Evolutionary conservation across 2,113 vertebrate species (phyloP), one percentile per base, ranked within the genome.

Genomic region (Cyphomyrus discorhynchus): DNA sequence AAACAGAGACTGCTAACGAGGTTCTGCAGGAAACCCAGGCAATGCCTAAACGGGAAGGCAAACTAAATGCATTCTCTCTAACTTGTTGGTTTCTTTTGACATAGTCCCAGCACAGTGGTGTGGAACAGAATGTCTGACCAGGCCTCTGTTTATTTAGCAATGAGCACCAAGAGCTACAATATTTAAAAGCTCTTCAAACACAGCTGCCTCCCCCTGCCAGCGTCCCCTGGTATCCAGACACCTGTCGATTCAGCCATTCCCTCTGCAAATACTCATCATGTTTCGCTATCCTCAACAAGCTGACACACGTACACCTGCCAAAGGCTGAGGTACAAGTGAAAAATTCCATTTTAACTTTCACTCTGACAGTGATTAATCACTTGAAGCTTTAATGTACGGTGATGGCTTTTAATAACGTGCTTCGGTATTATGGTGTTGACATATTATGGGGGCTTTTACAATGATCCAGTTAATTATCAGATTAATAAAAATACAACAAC

Each of bases 171-270:
- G 9, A 50, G 49, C 9, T 49, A 27, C 39, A 49, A 15, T 49
- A 11, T 85, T 85, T 49, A 85, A 49, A 86, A 47, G 42, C 42
- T 24, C 42, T 47, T 83, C 17, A 47, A 80, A 80, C 52, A 31
- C 11, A 58, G 50, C 35, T 42, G 17, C 86, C 86, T 42, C 27
- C 13, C 35, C 15, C 27, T 45, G 86, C 31, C 86, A 53, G 1
- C 24, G 17, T 19, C 70, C 47, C 17, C 47, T 5, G 27, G 70
- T 27, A 74, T 39, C 47, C 62, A 77, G 27, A 27, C 66, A 42
- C 27, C 46, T 82, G 88, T 89, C 70, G 31, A 52, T 77, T 52
- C 88, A 89, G 47, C 42, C 46, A 15, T 89, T 80, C 70, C 31
- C 88, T 39, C 27, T 42, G 49, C 31, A 53, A 70, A 89, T 53